Evolutionary conservation across 2,888 invertebrate genomes (phyloP).

Genomic region (Brachypalpus laphriformis): DNA sequence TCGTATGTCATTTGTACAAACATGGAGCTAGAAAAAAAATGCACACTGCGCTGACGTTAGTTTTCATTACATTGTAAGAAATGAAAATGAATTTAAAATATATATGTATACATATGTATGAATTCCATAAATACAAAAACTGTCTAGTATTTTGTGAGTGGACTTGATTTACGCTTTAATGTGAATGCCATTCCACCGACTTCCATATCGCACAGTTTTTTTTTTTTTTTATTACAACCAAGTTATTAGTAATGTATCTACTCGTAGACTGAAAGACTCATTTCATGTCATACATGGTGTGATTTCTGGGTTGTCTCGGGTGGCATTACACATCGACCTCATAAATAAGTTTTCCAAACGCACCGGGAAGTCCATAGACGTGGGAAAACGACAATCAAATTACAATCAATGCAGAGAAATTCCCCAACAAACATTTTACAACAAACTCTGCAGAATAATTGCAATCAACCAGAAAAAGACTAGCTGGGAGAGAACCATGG

Average conservation of each 20-base stretch:
- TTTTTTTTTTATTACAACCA: too few relatives aligned
- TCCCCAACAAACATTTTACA: slow-evolving; percentile 27
- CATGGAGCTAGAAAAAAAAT: too few relatives aligned
- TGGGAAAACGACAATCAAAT: slow-evolving; percentile 1
- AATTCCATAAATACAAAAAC: too few relatives aligned
- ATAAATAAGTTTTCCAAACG: neutral
- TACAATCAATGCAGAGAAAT: slow-evolving; percentile 21
- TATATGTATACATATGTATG: too few relatives aligned
- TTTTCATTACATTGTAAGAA: slow-evolving; percentile 21
- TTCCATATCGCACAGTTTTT: too few relatives aligned
- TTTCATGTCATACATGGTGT: neutral
- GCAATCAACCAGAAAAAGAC: slow-evolving; percentile 25
- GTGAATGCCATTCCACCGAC: too few relatives aligned
- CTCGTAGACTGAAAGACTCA: neutral
- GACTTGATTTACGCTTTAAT: too few relatives aligned
- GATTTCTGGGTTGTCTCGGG: neutral
- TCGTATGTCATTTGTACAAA: too few relatives aligned
- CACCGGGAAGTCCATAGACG: slow-evolving; percentile 21
- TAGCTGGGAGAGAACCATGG: slow-evolving; percentile 35
- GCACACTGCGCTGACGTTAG: too few relatives aligned
- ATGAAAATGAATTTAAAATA: slow-evolving; percentile 28
- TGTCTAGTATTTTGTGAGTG: neutral
- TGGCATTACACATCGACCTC: neutral
- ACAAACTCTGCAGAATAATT: slow-evolving; percentile 15
- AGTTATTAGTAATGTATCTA: too few relatives aligned